These are phyloP conservation scores for Mya arenaria DNA, from an alignment of 1,140 invertebrate species.

Conservation along the genomic window DNA sequence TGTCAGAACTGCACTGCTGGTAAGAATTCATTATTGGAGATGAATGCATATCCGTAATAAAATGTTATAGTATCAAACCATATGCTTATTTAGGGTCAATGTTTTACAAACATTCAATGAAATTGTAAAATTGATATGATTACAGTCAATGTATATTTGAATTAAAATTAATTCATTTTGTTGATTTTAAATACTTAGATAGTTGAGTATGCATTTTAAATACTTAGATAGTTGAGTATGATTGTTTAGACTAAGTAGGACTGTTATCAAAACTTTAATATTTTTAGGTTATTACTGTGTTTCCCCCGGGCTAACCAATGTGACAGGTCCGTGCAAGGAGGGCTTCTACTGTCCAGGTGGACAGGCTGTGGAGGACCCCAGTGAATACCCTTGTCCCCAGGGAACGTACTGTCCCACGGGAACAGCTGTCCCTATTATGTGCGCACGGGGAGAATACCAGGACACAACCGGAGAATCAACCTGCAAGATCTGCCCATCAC, in stretches of 20 bases:
- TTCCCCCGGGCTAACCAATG: constrained; percentile 67
- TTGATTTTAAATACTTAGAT: too few species aligned
- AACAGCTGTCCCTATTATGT: constrained; percentile 67
- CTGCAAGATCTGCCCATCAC: constrained; percentile 67
- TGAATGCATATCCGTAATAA: too few species aligned
- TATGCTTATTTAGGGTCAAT: too few species aligned
- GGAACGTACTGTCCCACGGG: constrained; percentile 76
- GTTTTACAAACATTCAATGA: too few species aligned
- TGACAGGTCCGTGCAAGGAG: constrained; percentile 67
- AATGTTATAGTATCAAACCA: too few species aligned
- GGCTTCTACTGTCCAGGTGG: constrained; percentile 77
- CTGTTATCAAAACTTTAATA: not conserved
- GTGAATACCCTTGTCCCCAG: constrained; percentile 67
- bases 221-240: too few species aligned
- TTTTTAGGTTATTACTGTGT: constrained; percentile 76
- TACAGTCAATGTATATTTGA: too few species aligned
- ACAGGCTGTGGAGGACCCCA: constrained; percentile 68
- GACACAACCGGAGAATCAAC: constrained; percentile 52
- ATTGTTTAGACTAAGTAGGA: too few species aligned
- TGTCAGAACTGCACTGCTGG: constrained; percentile 77
- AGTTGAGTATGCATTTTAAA: too few species aligned
- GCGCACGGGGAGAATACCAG: constrained; percentile 71
- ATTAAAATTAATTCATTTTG: too few species aligned
- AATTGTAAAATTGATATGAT: too few species aligned
- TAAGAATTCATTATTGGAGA: constrained; percentile 58